Evolutionary conservation across 2,113 vertebrate species (phyloP).

Genomic region (Poicephalus meyeri): DNA sequence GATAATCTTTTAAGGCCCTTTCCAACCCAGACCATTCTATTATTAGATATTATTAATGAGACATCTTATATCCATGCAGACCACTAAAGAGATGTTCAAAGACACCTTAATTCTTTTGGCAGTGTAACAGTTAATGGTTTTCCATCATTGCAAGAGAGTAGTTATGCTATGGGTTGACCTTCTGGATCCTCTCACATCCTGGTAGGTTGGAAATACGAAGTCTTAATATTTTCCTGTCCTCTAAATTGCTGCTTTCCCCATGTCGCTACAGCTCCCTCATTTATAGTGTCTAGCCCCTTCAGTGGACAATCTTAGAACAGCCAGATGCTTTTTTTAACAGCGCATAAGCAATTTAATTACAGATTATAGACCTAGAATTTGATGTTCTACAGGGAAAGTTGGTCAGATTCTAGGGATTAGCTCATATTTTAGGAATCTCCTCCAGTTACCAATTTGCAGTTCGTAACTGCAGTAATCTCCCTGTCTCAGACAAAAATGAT

Average conservation of each 20-base stretch:
- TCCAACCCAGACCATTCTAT: no score
- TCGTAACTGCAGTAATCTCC: conserved; percentile 43
- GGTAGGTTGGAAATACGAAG: background rate
- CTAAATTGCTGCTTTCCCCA: background rate
- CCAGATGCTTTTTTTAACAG: conserved; percentile 55
- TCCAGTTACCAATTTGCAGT: conserved; percentile 57
- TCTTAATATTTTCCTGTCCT: background rate
- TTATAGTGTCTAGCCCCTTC: background rate
- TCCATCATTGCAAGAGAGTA: background rate
- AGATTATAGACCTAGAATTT: conserved; percentile 52
- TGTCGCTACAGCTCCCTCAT: background rate
- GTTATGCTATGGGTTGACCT: background rate
- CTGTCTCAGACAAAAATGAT: background rate
- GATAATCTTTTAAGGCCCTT: no score
- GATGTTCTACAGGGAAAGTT: conserved; percentile 38
- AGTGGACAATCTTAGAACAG: background rate
- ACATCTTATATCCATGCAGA: no score
- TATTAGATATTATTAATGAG: no score
- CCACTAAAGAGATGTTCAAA: no score
- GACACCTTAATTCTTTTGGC: background rate
- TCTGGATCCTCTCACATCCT: background rate
- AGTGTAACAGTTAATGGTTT: fast-evolving
- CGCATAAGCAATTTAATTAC: conserved; percentile 65
- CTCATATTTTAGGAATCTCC: conserved; percentile 67
- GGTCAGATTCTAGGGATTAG: conserved; percentile 56